phyloP scores from a whole-genome alignment of 2,888 invertebrate genomes.

The Macrophya annulata region DNA sequence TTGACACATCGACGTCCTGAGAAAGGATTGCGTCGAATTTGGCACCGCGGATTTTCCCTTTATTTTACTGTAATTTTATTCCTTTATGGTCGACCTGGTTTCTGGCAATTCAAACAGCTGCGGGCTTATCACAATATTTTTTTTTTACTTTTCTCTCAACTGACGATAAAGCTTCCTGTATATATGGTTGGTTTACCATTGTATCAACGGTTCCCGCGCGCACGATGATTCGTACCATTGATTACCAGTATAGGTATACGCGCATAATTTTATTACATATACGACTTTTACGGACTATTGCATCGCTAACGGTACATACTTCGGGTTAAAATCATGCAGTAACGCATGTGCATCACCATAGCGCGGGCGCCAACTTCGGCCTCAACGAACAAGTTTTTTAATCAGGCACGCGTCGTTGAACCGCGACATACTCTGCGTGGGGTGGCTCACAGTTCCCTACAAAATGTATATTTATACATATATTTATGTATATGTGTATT shows the following conservation, averaged over 20 bases:
- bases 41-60: not conserved
- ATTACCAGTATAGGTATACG: not conserved
- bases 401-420: slow-evolving; percentile 29
- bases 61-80: slow-evolving; percentile 5
- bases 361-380: not conserved
- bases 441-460: slow-evolving; percentile 6
- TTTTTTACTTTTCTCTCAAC: not conserved
- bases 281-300: slow-evolving; percentile 21
- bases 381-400: slow-evolving; percentile 22
- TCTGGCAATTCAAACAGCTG: not conserved
- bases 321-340: not conserved
- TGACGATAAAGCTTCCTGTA: not conserved
- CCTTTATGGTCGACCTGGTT: slow-evolving; percentile 6
- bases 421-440: slow-evolving; percentile 5
- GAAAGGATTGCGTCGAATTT: not conserved
- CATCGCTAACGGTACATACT: slow-evolving; percentile 1
- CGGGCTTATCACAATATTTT: slow-evolving; percentile 20
- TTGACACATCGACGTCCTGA: not conserved
- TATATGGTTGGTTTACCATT: not conserved
- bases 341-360: not conserved
- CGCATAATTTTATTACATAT: not conserved
- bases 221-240: not conserved
- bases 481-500: not conserved
- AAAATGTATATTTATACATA: not conserved
- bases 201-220: not conserved